Percentiles rank a stretch among this genome's conserved stretches.
Evolutionary conservation across 2,888 invertebrate species (phyloP).

Genomic region (Leistus spinibarbis): DNA sequence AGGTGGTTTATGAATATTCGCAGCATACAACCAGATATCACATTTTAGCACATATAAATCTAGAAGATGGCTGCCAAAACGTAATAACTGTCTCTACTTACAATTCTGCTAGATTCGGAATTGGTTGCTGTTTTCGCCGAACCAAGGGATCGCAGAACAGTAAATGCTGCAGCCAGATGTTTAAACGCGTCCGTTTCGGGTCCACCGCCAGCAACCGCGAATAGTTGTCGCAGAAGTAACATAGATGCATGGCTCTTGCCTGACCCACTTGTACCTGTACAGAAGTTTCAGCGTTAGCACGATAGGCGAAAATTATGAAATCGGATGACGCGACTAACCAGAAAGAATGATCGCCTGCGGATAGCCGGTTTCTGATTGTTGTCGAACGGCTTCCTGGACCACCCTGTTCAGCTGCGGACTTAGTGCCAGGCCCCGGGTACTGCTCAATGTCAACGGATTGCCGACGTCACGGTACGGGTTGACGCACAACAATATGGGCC

Average conservation of each 20-base stretch:
- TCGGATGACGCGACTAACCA: constrained; percentile 60
- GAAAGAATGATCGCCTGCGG: constrained; percentile 94
- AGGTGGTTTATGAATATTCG: neutral
- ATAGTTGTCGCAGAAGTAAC: constrained; percentile 86
- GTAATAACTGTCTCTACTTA: constrained; percentile 57
- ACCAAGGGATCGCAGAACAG: constrained; percentile 88
- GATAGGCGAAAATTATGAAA: neutral
- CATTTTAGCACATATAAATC: too few species aligned
- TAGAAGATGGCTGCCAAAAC: neutral
- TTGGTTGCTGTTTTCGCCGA: constrained; percentile 90
- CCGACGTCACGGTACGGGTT: constrained; percentile 89
- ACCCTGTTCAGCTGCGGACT: constrained; percentile 86
- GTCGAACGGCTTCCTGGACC: constrained; percentile 89
- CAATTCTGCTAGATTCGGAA: constrained; percentile 92
- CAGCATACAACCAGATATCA: neutral
- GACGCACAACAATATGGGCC: constrained; percentile 87
- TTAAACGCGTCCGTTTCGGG: constrained; percentile 96
- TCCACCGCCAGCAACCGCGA: constrained; percentile 93
- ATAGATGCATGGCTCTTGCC: constrained; percentile 94
- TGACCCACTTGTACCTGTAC: constrained; percentile 82
- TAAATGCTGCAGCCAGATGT: constrained; percentile 93
- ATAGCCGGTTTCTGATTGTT: constrained; percentile 93
- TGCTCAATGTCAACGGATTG: constrained; percentile 83
- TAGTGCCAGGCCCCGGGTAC: constrained; percentile 72
- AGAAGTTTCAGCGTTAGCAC: neutral